Percentiles rank a stretch among this genome's conserved stretches.
These are phyloP conservation scores for Hydrozoanthus gracilis DNA, from an alignment of 92 coral and sea anemone genomes.

Conservation along the genomic window DNA sequence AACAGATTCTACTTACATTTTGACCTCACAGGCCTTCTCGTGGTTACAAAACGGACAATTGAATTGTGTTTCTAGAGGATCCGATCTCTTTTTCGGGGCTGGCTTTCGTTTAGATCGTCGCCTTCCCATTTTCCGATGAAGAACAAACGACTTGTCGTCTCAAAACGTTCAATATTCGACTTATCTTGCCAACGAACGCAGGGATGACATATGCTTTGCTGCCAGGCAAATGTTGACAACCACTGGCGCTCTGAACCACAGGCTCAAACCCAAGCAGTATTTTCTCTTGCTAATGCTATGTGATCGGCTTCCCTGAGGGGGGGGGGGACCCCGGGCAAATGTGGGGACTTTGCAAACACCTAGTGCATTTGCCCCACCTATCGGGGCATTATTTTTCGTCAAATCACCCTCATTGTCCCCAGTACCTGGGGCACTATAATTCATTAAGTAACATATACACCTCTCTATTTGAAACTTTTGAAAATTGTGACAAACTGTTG, in stretches of 20 bases:
- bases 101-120: constrained; percentile 96
- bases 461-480: too few species aligned
- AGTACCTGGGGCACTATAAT: too few species aligned
- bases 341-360: too few species aligned
- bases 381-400: too few species aligned
- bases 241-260: constrained; percentile 7
- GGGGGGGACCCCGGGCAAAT: too few species aligned
- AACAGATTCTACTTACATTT: constrained; percentile 73
- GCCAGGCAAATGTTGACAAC: not conserved
- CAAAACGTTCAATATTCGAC: too few species aligned
- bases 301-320: too few species aligned
- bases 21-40: constrained; percentile 98
- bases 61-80: constrained; percentile 94
- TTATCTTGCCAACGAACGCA: not conserved
- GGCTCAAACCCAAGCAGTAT: not conserved
- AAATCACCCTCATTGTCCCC: too few species aligned
- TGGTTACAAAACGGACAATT: constrained; percentile 99
- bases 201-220: not conserved
- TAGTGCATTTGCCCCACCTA: too few species aligned
- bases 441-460: too few species aligned
- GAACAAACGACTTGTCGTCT: not conserved
- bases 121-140: constrained; percentile 79
- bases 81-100: constrained; percentile 87
- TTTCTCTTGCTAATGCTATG: too few species aligned
- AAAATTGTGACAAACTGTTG: too few species aligned